Evolutionary conservation across 2,888 invertebrate species (phyloP).

Genomic region (Rugalucina vietnamica): DNA sequence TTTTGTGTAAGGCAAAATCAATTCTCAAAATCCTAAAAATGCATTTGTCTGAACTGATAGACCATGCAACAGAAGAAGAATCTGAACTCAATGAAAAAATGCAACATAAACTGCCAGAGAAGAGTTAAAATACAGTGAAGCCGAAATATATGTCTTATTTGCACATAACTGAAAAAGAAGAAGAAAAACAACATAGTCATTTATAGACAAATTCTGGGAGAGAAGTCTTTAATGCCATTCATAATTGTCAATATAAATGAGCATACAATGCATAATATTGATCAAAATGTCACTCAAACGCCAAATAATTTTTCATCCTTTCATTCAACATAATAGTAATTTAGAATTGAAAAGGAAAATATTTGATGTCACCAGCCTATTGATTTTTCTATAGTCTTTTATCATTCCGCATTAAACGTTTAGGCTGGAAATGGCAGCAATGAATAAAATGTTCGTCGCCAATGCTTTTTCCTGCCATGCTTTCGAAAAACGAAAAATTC

Average conservation of each 20-base stretch:
- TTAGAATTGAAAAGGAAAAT: conserved; percentile 40
- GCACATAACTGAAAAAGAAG: too few relatives aligned
- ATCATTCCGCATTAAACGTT: conserved; percentile 20
- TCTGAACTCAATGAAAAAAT: too few relatives aligned
- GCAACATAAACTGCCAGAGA: too few relatives aligned
- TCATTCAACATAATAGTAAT: conserved; percentile 49
- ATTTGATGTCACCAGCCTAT: conserved; percentile 30
- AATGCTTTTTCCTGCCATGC: neutral
- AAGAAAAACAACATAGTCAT: too few relatives aligned
- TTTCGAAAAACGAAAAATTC: too few relatives aligned
- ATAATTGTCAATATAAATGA: conserved; percentile 64
- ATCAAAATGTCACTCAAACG: conserved; percentile 37
- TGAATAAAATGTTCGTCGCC: conserved; percentile 24
- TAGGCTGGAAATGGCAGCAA: neutral
- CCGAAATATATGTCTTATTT: too few relatives aligned
- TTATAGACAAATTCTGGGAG: too few relatives aligned
- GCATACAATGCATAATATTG: conserved; percentile 40
- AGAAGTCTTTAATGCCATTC: conserved; percentile 43
- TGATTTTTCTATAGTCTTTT: conserved; percentile 43
- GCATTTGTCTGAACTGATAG: too few relatives aligned
- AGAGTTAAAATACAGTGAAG: too few relatives aligned
- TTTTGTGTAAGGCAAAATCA: too few relatives aligned
- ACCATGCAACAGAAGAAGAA: too few relatives aligned
- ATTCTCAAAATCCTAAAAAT: too few relatives aligned
- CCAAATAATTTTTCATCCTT: conserved; percentile 29